These are phyloP conservation scores for Dicaeum eximium DNA, from an alignment of 2,113 vertebrate species.

Conservation along the genomic window DNA sequence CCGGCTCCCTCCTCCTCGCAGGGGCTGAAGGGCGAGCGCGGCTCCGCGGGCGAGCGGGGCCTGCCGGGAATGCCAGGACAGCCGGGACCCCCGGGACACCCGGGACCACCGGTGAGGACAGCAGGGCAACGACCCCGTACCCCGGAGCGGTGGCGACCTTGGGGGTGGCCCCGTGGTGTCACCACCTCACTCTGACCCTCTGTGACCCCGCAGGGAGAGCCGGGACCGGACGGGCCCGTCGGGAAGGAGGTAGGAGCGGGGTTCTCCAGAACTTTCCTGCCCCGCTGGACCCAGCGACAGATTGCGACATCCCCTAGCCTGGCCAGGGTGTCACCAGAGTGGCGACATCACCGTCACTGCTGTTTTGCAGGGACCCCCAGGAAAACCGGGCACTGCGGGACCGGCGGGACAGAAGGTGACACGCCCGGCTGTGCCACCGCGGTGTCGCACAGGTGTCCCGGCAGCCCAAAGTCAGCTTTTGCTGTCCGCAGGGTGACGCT, in stretches of 20 bases:
- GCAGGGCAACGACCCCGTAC: accelerated
- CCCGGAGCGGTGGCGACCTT: accelerated
- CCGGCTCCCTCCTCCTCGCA: not conserved
- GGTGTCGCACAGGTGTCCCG: accelerated
- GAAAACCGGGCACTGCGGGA: slow-evolving; percentile 79
- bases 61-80: slow-evolving; percentile 82
- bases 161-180: accelerated
- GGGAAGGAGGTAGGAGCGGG: not conserved
- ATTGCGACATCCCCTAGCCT: not conserved
- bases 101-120: slow-evolving; percentile 80
- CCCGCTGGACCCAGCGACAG: accelerated
- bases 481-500: slow-evolving; percentile 78
- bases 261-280: not conserved
- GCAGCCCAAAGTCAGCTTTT: not conserved
- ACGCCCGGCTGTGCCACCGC: not conserved
- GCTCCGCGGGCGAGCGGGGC: slow-evolving; percentile 85
- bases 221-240: not conserved
- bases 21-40: slow-evolving; percentile 89
- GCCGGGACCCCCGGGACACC: slow-evolving; percentile 87
- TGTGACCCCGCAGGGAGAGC: slow-evolving; percentile 80
- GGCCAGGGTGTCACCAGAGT: not conserved
- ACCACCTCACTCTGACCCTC: accelerated
- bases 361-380: slow-evolving; percentile 77
- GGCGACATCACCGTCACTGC: not conserved
- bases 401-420: slow-evolving; percentile 86